phyloP scores from a whole-genome alignment of 2,113 vertebrate species.

The Gallinago media region DNA sequence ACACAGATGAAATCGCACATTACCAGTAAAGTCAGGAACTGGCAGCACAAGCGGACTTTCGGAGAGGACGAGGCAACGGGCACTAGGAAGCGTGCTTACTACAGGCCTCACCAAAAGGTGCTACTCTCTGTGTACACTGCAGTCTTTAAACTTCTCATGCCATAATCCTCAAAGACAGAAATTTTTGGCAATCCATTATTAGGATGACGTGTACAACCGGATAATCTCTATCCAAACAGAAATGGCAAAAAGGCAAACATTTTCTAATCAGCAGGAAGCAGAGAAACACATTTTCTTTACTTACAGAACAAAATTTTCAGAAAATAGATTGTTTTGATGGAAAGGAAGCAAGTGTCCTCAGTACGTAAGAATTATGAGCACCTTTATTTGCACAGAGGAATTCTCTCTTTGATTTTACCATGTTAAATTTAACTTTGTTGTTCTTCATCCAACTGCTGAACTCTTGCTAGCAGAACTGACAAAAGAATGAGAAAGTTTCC shows the following conservation, averaged over 20 bases:
- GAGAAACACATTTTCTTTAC: neutral
- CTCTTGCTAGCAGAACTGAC: neutral
- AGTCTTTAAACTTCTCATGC: neutral
- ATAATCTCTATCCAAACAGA: neutral
- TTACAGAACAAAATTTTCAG: neutral
- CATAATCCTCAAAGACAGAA: neutral
- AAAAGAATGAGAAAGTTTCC: neutral
- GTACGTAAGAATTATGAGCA: neutral
- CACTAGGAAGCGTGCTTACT: neutral
- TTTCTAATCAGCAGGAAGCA: neutral
- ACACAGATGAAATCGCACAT: neutral
- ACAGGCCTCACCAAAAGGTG: neutral
- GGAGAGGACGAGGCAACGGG: neutral
- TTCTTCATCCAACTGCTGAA: neutral
- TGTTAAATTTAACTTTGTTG: neutral
- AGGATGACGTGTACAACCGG: rapidly evolving
- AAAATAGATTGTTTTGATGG: neutral
- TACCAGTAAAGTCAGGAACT: neutral
- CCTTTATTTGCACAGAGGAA: neutral
- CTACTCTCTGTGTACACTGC: neutral
- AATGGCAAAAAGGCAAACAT: neutral
- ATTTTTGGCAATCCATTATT: neutral
- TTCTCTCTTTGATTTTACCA: neutral
- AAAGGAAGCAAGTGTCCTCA: neutral
- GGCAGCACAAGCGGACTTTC: neutral